Base-by-base conservation (phyloP, 1,140 invertebrate genomes). In the Cydia amplana region DNA sequence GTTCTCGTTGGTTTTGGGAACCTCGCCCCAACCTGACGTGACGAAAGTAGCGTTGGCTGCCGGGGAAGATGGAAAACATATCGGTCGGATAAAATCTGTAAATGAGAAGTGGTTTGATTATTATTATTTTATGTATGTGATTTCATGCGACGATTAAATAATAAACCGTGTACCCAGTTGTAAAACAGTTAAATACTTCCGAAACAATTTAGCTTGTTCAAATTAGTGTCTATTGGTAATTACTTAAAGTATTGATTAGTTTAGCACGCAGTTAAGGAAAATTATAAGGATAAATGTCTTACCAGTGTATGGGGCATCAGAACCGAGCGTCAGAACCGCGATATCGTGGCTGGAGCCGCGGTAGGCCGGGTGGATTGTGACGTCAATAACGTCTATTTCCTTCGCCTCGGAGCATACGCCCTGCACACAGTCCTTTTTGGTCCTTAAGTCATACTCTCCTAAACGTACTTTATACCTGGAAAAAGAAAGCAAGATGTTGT, bases 11-110 rank as follows among this genome's bases (percentile, higher is more conserved):
- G 63, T 51, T n/a, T 18, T 14, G 7, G 72, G 64, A 9, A 16
- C 60, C 63, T 67, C 36, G 40, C 95, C 95, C 95, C 95, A 97
- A 4, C 96, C 96, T 0, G 95, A 95, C 0, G 95, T 94, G 12
- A 92, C 93, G 1, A 95, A 93, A 51, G 49, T 84, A 1, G 72
- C 63, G 25, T 78, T 55, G 6, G 36, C 20, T 36, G 28, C 23
- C 23, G 72, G n/a, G 7, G 78, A 79, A 0, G 74, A 20, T n/a
- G 85, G 86, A 9, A 86, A 51, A 32, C 86, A 87, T 18, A 82
- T 73, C 51, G 83, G 84, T n/a, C 81, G 79, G 49, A 87, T 85
- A 76, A 83, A 85, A 70, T 86, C 86, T 87, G 80, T 9, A 72
- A 81, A 64, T 20, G 63, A 72, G 32, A 74, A 77, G 76, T 6